Conservation (phyloP, 2,797 vertebrate species). For the Melopsittacus undulatus region DNA sequence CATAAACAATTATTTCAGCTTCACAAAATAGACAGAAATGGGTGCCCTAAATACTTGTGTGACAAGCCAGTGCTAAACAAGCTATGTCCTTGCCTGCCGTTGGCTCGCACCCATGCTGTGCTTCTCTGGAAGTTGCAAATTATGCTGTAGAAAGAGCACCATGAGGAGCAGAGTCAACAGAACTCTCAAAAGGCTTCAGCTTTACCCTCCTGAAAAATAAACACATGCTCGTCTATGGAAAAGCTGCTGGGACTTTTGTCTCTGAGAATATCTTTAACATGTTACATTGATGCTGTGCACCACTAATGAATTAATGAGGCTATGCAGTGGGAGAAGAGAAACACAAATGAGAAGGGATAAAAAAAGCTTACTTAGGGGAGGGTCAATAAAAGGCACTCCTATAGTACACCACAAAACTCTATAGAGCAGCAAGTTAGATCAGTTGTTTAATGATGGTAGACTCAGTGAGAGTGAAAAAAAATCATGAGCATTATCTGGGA, state of each 20-base stretch:
- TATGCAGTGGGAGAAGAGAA: neutral
- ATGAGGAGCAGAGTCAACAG: neutral
- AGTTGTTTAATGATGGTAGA: neutral
- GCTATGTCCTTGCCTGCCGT: neutral
- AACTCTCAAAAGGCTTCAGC: neutral
- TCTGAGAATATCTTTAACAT: neutral
- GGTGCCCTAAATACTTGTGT: neutral
- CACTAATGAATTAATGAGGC: neutral
- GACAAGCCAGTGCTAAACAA: neutral
- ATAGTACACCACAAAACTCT: neutral
- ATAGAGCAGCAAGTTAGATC: neutral
- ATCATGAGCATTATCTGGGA: neutral
- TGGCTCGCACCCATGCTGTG: neutral
- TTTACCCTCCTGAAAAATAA: neutral
- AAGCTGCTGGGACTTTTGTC: neutral
- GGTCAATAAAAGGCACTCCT: neutral
- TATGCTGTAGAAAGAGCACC: neutral
- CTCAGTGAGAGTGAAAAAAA: neutral
- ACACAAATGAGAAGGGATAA: neutral
- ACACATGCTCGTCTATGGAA: neutral
- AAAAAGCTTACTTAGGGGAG: neutral
- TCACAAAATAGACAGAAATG: neutral
- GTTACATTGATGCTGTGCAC: neutral
- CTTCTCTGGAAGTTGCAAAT: constrained; percentile 24
- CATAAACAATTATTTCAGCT: constrained; percentile 2